Evolutionary conservation across 2,797 vertebrate genomes (phyloP).

Genomic region (Hephaestus fuliginosus): DNA sequence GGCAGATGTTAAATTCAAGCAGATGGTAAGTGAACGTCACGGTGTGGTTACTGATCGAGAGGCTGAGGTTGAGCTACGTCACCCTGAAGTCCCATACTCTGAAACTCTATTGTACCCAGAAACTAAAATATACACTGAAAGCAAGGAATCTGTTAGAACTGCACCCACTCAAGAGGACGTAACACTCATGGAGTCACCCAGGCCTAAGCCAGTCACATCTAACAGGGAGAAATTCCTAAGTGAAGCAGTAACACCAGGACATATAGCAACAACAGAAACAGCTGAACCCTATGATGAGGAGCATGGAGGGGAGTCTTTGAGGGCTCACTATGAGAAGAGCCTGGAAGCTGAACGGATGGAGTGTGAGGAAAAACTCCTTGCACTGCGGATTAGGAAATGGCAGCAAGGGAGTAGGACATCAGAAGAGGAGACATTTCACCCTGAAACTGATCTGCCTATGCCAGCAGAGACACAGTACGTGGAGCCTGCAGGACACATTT

Average conservation of each 20-base stretch:
- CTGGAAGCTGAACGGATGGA: conserved; percentile 75
- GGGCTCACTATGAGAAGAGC: conserved; percentile 77
- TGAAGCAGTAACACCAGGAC: conserved; percentile 49
- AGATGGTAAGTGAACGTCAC: conserved; percentile 35
- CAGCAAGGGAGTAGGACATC: conserved; percentile 76
- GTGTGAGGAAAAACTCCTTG: conserved; percentile 80
- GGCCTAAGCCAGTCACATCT: conserved; percentile 51
- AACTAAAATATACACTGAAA: conserved; percentile 39
- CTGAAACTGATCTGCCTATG: conserved; percentile 59
- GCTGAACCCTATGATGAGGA: conserved; percentile 37
- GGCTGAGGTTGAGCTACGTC: conserved; percentile 46
- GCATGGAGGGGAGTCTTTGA: conserved; percentile 57
- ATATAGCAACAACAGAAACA: conserved; percentile 29
- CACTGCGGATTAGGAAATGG: conserved; percentile 78
- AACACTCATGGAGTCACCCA: conserved; percentile 42
- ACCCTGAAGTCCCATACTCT: conserved; percentile 58
- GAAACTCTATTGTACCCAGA: conserved; percentile 47
- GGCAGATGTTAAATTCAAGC: conserved; percentile 39
- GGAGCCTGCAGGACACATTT: conserved; percentile 49
- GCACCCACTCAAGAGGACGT: conserved; percentile 30
- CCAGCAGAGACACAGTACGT: conserved; percentile 36
- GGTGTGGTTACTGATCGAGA: conserved; percentile 40
- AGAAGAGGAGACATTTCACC: conserved; percentile 63
- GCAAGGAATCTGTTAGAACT: conserved; percentile 34
- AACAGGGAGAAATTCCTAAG: conserved; percentile 53